phyloP scores from a whole-genome alignment of 2,797 vertebrate species.

The Ciconia nigra region DNA sequence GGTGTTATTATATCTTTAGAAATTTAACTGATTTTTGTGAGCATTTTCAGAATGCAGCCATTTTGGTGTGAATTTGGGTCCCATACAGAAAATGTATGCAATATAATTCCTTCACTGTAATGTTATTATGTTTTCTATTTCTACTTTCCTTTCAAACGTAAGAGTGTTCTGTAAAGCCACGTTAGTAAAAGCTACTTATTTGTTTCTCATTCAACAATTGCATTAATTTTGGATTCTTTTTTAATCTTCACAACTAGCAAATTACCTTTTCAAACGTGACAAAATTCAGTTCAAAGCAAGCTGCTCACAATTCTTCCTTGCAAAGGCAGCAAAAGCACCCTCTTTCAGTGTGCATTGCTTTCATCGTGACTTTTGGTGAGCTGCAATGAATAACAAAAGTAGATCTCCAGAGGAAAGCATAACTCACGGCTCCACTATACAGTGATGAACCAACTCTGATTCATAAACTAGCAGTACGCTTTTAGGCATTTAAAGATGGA shows the following conservation, averaged over 20 bases:
- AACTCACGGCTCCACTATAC: fast-evolving
- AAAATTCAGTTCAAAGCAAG: background rate
- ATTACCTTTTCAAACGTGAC: background rate
- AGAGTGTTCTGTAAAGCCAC: background rate
- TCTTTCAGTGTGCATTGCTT: background rate
- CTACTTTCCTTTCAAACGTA: background rate
- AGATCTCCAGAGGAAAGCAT: background rate
- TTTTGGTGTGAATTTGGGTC: background rate
- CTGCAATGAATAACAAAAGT: background rate
- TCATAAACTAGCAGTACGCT: background rate
- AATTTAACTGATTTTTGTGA: background rate
- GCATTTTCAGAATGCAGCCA: background rate
- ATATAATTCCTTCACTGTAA: background rate
- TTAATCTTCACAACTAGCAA: background rate
- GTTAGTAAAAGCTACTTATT: background rate
- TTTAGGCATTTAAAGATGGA: background rate
- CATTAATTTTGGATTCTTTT: background rate
- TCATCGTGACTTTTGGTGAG: background rate
- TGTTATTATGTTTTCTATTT: background rate
- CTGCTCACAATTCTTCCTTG: background rate
- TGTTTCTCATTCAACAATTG: background rate
- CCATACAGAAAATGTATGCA: background rate
- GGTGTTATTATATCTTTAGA: background rate
- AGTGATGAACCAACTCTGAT: background rate
- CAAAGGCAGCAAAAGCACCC: background rate